phyloP scores from a whole-genome alignment of 2,113 vertebrate genomes.

The Cariama cristata region DNA sequence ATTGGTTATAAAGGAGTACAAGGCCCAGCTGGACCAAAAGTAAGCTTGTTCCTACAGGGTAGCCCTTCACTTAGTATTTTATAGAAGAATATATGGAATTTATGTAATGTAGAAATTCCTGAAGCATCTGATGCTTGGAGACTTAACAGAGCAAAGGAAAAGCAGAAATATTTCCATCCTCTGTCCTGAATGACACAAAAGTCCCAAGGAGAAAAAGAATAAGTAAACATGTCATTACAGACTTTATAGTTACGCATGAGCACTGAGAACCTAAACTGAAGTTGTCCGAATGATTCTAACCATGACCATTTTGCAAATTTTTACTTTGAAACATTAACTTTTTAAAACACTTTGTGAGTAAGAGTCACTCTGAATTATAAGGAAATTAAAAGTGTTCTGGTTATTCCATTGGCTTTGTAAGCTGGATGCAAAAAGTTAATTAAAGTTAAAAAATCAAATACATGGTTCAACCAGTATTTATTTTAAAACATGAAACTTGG shows the following conservation, averaged over 20 bases:
- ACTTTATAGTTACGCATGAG: not conserved
- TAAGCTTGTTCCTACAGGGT: constrained; percentile 21
- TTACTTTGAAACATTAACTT: not conserved
- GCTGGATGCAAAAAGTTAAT: not conserved
- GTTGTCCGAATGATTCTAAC: not conserved
- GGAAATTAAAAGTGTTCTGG: not conserved
- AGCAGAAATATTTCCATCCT: not conserved
- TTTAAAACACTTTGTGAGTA: not conserved
- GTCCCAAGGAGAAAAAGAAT: not conserved
- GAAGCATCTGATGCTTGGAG: not conserved
- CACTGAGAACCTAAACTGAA: not conserved
- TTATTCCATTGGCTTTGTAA: not conserved
- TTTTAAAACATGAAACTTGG: not conserved
- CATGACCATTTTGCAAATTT: not conserved
- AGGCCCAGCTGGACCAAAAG: constrained; percentile 71
- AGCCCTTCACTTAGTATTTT: not conserved
- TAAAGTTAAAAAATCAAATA: not conserved
- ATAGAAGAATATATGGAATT: not conserved
- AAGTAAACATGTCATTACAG: not conserved
- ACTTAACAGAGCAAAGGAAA: not conserved
- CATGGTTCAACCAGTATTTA: not conserved
- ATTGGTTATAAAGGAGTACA: constrained; percentile 50
- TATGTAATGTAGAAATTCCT: not conserved
- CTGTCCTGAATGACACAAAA: not conserved
- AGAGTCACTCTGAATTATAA: not conserved